Conservation (phyloP, 30 jellyfish, hydroid and myxozoan genomes). For the Haliclystus octoradiatus region DNA sequence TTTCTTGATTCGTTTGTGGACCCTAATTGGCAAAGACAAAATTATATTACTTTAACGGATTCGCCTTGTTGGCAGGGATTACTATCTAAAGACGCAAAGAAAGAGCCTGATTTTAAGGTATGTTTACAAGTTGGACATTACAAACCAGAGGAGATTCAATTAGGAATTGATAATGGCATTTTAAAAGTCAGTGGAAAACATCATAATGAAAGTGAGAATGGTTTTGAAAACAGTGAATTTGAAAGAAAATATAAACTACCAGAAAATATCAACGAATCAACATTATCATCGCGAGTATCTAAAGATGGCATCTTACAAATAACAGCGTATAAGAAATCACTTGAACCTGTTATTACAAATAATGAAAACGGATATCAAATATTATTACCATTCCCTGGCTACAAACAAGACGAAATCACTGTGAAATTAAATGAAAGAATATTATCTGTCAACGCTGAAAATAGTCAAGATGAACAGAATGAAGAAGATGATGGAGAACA, state of each 20-base stretch:
- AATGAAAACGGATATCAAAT: conserved; percentile 6
- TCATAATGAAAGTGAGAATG: conserved; percentile 42
- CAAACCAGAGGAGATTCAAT: no score
- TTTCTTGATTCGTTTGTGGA: no score
- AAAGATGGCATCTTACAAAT: conserved; percentile 32
- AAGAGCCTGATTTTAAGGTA: no score
- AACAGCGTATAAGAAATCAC: conserved; percentile 12
- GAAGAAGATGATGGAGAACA: conserved; percentile 22
- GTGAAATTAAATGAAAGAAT: conserved; percentile 35
- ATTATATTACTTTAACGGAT: no score
- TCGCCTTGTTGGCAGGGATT: no score
- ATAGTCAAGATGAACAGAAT: conserved; percentile 31
- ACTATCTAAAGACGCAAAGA: no score
- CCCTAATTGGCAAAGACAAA: no score
- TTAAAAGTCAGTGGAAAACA: conserved; percentile 53
- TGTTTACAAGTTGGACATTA: no score
- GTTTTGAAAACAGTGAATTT: conserved; percentile 42
- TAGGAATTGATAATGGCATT: no score
- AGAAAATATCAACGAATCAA: conserved; percentile 17
- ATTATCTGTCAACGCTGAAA: conserved; percentile 7
- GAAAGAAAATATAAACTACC: conserved; percentile 36
- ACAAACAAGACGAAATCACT: conserved; percentile 46
- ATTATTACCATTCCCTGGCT: conserved; percentile 15
- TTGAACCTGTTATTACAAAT: background rate
- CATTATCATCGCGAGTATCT: conserved; percentile 32